phyloP scores from a whole-genome alignment of 2,888 invertebrate species.

The Chydorus sphaericus region DNA sequence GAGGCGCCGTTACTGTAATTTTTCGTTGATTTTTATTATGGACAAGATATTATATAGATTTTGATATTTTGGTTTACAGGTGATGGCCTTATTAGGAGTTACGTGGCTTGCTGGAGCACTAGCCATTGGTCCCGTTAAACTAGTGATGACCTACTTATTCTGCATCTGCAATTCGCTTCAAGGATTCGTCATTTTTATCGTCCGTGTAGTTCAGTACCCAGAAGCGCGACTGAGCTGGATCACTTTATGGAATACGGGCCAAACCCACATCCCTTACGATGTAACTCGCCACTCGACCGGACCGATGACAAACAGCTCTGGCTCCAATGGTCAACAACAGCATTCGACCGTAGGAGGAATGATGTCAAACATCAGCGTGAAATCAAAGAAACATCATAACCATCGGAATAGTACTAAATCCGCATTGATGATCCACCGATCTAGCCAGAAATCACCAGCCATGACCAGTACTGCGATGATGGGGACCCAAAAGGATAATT shows the following conservation, averaged over 20 bases:
- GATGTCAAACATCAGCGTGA: no score
- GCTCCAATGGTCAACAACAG: background rate
- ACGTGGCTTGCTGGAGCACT: constrained; percentile 26
- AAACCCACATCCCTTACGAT: constrained; percentile 7
- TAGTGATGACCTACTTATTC: constrained; percentile 25
- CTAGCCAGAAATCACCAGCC: no score
- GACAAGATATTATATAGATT: no score
- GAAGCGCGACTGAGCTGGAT: constrained; percentile 19
- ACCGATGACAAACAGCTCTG: constrained; percentile 9
- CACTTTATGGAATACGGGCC: constrained; percentile 17
- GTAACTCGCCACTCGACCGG: constrained; percentile 9
- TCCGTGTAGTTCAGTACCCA: constrained; percentile 21
- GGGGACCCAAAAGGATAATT: no score
- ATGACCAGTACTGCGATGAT: no score
- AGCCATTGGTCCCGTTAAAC: constrained; percentile 22
- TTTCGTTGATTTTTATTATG: no score
- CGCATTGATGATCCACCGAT: no score
- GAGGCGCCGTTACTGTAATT: constrained; percentile 25
- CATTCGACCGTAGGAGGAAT: no score
- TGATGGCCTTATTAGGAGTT: constrained; percentile 22
- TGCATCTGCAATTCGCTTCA: constrained; percentile 26
- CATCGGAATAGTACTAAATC: no score
- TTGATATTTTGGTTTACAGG: no score
- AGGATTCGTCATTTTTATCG: constrained; percentile 27
- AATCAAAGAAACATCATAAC: no score